A percentile compares a stretch with the other conserved stretches of the same genome.
Conservation (phyloP, 2,797 vertebrate genomes). For the Sarcoramphus papa region DNA sequence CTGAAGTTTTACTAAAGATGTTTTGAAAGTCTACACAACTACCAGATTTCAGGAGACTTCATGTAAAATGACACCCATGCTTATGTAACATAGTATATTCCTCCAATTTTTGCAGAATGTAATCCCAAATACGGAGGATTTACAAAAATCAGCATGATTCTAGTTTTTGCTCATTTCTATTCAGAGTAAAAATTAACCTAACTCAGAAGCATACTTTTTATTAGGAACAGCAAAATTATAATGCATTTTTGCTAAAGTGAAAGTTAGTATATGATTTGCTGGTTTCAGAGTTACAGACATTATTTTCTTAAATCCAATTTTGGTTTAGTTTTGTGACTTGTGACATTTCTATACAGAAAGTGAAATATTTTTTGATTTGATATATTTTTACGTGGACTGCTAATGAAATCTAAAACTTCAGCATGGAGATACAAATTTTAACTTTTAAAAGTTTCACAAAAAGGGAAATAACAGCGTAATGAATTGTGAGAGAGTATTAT, state of each 20-base stretch:
- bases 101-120: background rate
- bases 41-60: background rate
- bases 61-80: background rate
- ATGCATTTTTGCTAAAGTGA: background rate
- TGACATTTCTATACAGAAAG: background rate
- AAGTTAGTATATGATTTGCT: background rate
- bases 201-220: background rate
- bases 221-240: background rate
- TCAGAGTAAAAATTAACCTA: background rate
- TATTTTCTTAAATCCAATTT: background rate
- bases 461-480: background rate
- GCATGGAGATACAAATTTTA: background rate
- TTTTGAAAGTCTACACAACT: background rate
- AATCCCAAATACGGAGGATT: background rate
- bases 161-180: background rate
- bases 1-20: background rate
- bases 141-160: background rate
- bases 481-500: background rate
- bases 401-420: background rate
- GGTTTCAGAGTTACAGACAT: background rate
- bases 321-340: background rate
- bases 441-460: background rate
- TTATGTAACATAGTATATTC: background rate
- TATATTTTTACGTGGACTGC: background rate
- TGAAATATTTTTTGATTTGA: background rate